Evolutionary conservation across 2,888 invertebrate genomes (phyloP).

Genomic region (Encarsia formosa): DNA sequence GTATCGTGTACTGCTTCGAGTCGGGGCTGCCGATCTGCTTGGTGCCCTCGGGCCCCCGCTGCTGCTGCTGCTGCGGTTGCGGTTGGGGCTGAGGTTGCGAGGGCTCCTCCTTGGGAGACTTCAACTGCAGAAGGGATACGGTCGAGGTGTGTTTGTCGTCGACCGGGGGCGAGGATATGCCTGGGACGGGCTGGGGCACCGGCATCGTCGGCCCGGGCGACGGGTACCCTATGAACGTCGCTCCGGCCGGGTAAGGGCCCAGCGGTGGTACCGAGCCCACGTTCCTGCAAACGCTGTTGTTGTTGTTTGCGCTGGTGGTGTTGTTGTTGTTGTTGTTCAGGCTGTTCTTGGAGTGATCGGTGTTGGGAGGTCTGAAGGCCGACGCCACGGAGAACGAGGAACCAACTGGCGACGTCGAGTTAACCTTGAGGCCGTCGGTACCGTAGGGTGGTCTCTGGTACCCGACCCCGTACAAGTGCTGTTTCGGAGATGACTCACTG

Average conservation of each 20-base stretch:
- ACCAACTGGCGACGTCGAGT: slow-evolving; percentile 47
- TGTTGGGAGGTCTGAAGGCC: slow-evolving; percentile 72
- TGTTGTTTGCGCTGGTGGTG: no score
- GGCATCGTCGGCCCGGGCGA: slow-evolving; percentile 49
- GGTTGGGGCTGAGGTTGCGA: slow-evolving; percentile 2
- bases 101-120: slow-evolving; percentile 50
- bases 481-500: slow-evolving; percentile 36
- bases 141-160: slow-evolving; percentile 52
- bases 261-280: slow-evolving; percentile 48
- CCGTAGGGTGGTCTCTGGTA: slow-evolving; percentile 47
- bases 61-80: neutral
- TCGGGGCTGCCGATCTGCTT: slow-evolving; percentile 52
- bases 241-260: slow-evolving; percentile 66
- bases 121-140: slow-evolving; percentile 52
- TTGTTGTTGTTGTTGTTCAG: slow-evolving; percentile 38
- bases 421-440: slow-evolving; percentile 53
- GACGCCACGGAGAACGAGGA: slow-evolving; percentile 70
- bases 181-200: slow-evolving; percentile 39
- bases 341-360: slow-evolving; percentile 60
- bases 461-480: slow-evolving; percentile 45
- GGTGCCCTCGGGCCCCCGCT: slow-evolving; percentile 38
- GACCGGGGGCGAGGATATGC: slow-evolving; percentile 35
- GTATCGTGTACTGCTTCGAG: slow-evolving; percentile 79
- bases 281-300: slow-evolving; percentile 28
- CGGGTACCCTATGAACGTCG: slow-evolving; percentile 71